Evolutionary conservation across 92 coral and sea anemone genomes (phyloP).

Genomic region (Paragorgia papillata): DNA sequence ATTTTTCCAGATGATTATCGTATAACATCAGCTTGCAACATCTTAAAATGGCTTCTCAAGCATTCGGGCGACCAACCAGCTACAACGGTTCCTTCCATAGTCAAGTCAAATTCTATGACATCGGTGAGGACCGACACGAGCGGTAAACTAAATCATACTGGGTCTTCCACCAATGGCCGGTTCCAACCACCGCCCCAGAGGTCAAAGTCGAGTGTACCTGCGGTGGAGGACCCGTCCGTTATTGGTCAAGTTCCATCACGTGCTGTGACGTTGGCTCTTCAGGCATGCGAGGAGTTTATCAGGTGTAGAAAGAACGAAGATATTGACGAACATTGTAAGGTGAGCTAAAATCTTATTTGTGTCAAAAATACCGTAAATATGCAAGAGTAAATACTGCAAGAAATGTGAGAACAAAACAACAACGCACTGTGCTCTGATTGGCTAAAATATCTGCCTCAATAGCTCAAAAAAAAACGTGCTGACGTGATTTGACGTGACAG

Average conservation of each 20-base stretch:
- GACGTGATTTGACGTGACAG: too few species aligned
- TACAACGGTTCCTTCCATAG: neutral
- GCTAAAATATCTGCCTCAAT: too few species aligned
- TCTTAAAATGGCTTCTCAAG: slow-evolving; percentile 74
- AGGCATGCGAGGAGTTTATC: slow-evolving; percentile 79
- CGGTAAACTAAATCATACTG: neutral
- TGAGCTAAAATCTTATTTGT: neutral
- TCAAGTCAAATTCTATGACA: slow-evolving; percentile 4
- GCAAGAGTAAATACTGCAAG: too few species aligned
- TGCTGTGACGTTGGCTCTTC: slow-evolving; percentile 80
- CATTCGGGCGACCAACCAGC: slow-evolving; percentile 32
- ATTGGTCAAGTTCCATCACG: slow-evolving; percentile 49
- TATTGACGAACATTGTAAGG: slow-evolving; percentile 65
- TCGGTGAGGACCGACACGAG: neutral
- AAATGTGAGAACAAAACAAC: too few species aligned
- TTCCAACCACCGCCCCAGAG: slow-evolving; percentile 34
- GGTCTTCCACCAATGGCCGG: neutral
- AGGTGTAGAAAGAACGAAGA: slow-evolving; percentile 74
- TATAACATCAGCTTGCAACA: slow-evolving; percentile 75
- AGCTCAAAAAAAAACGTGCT: too few species aligned
- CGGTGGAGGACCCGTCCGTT: slow-evolving; percentile 17
- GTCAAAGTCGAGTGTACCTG: slow-evolving; percentile 17
- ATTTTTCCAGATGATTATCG: slow-evolving; percentile 90
- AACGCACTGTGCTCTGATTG: too few species aligned
- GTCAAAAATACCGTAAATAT: too few species aligned